These are phyloP conservation scores for Automeris io DNA, from an alignment of 2,888 invertebrate species.

Conservation along the genomic window DNA sequence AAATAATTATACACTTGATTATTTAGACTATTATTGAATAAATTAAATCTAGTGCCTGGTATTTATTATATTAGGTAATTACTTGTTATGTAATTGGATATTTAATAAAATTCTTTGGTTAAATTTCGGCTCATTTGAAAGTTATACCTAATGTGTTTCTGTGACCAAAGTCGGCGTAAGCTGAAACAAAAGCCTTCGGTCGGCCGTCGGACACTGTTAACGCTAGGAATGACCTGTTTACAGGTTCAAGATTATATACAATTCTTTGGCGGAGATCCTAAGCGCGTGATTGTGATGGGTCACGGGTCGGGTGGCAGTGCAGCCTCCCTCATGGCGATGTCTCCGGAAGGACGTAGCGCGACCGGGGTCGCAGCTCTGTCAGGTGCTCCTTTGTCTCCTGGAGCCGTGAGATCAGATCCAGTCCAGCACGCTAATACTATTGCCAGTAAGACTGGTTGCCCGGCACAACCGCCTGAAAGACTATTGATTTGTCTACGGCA, in stretches of 20 bases:
- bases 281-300: slow-evolving; percentile 83
- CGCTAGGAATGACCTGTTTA: background rate
- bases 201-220: background rate
- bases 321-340: slow-evolving; percentile 82
- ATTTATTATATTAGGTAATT: no score
- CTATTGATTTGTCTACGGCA: slow-evolving; percentile 82
- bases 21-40: no score
- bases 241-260: slow-evolving; percentile 81
- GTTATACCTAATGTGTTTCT: no score
- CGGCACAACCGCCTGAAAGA: slow-evolving; percentile 73
- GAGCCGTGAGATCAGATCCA: slow-evolving; percentile 81
- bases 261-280: slow-evolving; percentile 86
- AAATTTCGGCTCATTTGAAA: no score
- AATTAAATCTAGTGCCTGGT: no score
- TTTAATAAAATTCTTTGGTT: no score
- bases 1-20: no score
- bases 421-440: slow-evolving; percentile 77
- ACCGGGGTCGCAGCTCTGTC: slow-evolving; percentile 85
- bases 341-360: slow-evolving; percentile 78
- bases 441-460: slow-evolving; percentile 80
- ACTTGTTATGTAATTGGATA: no score
- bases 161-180: no score
- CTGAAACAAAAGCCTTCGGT: no score
- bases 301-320: slow-evolving; percentile 88
- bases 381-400: slow-evolving; percentile 84